Base-by-base conservation (phyloP, 2,113 vertebrate genomes). In the Falcunculus frontatus region DNA sequence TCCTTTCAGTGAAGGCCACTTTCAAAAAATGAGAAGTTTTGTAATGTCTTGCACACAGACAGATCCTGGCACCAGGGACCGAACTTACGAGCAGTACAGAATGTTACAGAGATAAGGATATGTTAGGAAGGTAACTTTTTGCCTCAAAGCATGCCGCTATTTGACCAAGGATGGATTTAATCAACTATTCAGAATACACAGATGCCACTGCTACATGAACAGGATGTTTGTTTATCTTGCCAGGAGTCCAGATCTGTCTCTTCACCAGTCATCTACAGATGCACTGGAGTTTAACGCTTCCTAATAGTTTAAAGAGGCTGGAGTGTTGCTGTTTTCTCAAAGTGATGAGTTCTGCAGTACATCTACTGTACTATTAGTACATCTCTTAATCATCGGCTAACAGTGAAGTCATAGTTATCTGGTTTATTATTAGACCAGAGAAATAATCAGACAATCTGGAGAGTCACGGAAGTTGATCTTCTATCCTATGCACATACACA, bases 161-260 rank as follows among this genome's bases (percentile, higher is more conserved):
- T 73, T 25, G 7, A 62, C 9, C 37, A 89, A 76, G 26, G 49
- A 50, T 73, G 37, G 30, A 69, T 87, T 72, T 76, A 87, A 82
- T 64, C 21, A 92, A 46, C 25, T 64, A 35, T 15, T 67, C 17
- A 46, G 29, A 78, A 59, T 5, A 53, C n/a, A 49, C 15, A 65
- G 62, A 64, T 0, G 0, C 6, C 23, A 50, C 37, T 80, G 46
- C 0, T 29, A 35, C 63, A 83, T 29, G 7, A 57, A 32, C 26
- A 69, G 53, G 42, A 87, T 65, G 53, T 19, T 77, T 81, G 35
- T 42, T 78, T 60, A 73, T 79, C 62, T 79, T 33, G 25, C 12
- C 10, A 33, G 30, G 13, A 57, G n/a, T n/a, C 76, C 84, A 74
- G 23, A 73, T 41, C 46, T 73, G 18, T 46, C 64, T 84, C 55